phyloP scores from a whole-genome alignment of 2,888 invertebrate genomes.

The Mythimna lalbum region DNA sequence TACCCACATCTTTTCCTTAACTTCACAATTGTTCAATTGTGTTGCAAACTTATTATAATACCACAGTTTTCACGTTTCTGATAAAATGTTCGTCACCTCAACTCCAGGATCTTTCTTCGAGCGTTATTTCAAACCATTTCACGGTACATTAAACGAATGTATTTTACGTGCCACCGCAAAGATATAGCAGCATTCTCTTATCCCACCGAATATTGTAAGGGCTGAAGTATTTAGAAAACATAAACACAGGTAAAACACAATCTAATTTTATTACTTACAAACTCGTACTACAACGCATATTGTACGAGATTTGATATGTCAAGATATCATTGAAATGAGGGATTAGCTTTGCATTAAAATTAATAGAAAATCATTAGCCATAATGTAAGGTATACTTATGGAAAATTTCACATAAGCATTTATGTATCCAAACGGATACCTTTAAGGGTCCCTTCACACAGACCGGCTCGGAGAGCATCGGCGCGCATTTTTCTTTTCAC shows the following conservation, averaged over 20 bases:
- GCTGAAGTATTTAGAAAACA: constrained; percentile 1
- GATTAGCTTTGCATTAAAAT: constrained; percentile 27
- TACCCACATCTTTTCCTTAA: neutral
- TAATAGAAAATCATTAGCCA: constrained; percentile 10
- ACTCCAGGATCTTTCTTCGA: constrained; percentile 22
- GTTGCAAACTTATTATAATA: constrained; percentile 9
- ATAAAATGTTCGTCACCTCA: constrained; percentile 29
- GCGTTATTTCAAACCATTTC: constrained; percentile 48
- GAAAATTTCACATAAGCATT: neutral
- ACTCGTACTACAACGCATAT: neutral
- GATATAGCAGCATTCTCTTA: constrained; percentile 20
- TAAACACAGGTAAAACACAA: constrained; percentile 3
- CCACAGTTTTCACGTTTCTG: constrained; percentile 28
- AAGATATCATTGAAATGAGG: constrained; percentile 13
- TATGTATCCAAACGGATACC: too few relatives aligned
- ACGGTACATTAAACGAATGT: constrained; percentile 49
- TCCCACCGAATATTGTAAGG: constrained; percentile 11
- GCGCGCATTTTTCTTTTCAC: too few relatives aligned
- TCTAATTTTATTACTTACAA: neutral
- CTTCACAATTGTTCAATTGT: neutral
- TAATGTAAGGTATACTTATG: neutral
- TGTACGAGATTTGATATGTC: neutral
- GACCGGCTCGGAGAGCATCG: too few relatives aligned
- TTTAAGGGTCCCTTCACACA: too few relatives aligned
- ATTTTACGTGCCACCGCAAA: constrained; percentile 47